Base-by-base conservation (phyloP, 2,797 vertebrate genomes). In the Netta rufina region DNA sequence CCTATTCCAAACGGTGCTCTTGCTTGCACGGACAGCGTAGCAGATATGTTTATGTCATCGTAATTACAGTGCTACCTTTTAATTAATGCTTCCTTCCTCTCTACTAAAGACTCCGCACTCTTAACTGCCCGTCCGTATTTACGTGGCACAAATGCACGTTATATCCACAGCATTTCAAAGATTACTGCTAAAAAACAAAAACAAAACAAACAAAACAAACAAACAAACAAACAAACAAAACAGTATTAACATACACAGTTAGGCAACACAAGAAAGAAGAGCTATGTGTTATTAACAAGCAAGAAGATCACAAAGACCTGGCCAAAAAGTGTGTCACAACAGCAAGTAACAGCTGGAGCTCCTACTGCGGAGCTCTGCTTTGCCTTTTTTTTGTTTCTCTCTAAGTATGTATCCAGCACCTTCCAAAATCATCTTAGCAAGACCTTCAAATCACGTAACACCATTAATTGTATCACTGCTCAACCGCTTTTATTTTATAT, bases 291-390 rank as follows among this genome's bases (percentile, higher is more conserved):
- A 65, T 81, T 88, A 88, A 88, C 28, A 77, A 92, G 86, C 60
- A 89, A 25, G 57, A 85, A 89, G 65, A 88, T 79, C 70, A 76
- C 74, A 85, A 77, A 49, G 27, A 94, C 70, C 84, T 93, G 92
- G 62, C 41, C 62, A 72, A 78, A 86, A 91, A 78, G 13, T 21
- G 84, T 11, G n/a, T 38, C 47, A 49, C n/a, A 90, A 92, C 67
- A 80, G 86, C 84, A 78, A 83, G 11, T 13, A 89, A 93, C 75
- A 92, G 84, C 92, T 93, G 78, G 81, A 93, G 49, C 53, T 84
- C 57, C 62, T 43, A 32, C 24, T 66, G n/a, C 5, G 38, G 58
- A 78, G 73, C 33, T 83, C 65, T 87, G 38, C 27, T 57, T 61
- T 7, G 5, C 54, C 70, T 75, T 53, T 79, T 79, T 64, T 41